Conservation (phyloP, 37 sponge, comb jelly and placozoan genomes). For the Theonella swinhoei region DNA sequence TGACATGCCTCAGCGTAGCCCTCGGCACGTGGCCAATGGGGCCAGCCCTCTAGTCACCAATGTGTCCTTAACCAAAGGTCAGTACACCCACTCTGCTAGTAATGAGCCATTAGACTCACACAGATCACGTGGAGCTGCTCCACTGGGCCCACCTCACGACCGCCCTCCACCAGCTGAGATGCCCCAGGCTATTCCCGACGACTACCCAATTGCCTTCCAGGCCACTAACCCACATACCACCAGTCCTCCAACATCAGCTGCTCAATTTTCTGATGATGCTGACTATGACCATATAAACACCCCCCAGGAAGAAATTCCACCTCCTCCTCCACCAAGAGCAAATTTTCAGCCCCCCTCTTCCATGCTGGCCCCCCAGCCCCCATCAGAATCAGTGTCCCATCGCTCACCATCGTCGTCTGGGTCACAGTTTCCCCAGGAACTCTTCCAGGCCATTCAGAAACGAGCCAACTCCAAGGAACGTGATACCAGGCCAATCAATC, state of each 20-base stretch:
- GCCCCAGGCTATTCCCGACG: background rate
- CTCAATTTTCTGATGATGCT: background rate
- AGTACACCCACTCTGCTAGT: background rate
- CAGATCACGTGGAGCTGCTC: background rate
- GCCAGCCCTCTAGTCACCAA: background rate
- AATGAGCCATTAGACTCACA: background rate
- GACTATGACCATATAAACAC: background rate
- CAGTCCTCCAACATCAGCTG: background rate
- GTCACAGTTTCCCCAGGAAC: background rate
- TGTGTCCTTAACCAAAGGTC: background rate
- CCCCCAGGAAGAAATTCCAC: background rate
- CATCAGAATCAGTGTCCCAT: background rate
- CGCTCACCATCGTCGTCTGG: background rate
- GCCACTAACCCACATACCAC: background rate
- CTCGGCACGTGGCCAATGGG: background rate
- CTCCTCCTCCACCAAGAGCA: background rate
- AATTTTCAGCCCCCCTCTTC: background rate
- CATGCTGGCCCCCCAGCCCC: background rate
- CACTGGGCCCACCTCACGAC: background rate
- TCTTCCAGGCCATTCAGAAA: background rate
- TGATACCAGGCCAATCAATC: too few species aligned
- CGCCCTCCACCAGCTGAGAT: background rate
- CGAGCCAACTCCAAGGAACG: too few species aligned
- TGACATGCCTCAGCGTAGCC: background rate
- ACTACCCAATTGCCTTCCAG: background rate